Evolutionary conservation across 1,140 invertebrate genomes (phyloP).

Genomic region (Lanistes nyassanus): DNA sequence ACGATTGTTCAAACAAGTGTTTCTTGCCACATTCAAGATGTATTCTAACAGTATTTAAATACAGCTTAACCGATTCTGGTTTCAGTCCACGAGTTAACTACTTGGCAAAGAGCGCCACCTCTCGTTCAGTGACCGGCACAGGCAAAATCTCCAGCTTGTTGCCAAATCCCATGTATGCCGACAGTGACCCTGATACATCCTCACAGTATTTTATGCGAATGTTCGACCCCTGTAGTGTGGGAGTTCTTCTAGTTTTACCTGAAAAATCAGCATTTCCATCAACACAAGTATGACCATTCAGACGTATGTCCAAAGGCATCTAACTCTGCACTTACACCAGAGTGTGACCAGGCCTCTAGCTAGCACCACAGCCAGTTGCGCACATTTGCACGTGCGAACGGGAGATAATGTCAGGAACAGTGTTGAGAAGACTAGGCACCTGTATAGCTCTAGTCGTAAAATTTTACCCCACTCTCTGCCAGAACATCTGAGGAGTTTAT

Average conservation of each 20-base stretch:
- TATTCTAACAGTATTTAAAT: background rate
- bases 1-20: background rate
- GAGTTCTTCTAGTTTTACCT: background rate
- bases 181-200: too few species aligned
- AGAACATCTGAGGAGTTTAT: background rate
- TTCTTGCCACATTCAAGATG: background rate
- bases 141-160: slow-evolving; percentile 4
- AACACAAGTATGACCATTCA: background rate
- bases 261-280: background rate
- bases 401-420: slow-evolving; percentile 4
- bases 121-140: slow-evolving; percentile 12
- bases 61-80: background rate
- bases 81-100: background rate
- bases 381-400: slow-evolving; percentile 11
- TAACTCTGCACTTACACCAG: background rate
- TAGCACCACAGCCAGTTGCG: background rate
- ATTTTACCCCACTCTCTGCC: background rate
- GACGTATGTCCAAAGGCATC: slow-evolving; percentile 1
- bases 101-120: slow-evolving; percentile 1
- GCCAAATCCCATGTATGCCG: slow-evolving; percentile 1
- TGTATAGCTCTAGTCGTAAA: background rate
- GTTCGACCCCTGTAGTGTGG: background rate
- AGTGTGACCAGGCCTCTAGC: slow-evolving; percentile 7
- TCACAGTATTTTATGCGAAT: background rate
- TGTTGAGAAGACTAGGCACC: slow-evolving; percentile 6